These are phyloP conservation scores for Halisarca cf. caerulea DNA, from an alignment of 37 sponge, comb jelly and placozoan genomes.

Conservation along the genomic window DNA sequence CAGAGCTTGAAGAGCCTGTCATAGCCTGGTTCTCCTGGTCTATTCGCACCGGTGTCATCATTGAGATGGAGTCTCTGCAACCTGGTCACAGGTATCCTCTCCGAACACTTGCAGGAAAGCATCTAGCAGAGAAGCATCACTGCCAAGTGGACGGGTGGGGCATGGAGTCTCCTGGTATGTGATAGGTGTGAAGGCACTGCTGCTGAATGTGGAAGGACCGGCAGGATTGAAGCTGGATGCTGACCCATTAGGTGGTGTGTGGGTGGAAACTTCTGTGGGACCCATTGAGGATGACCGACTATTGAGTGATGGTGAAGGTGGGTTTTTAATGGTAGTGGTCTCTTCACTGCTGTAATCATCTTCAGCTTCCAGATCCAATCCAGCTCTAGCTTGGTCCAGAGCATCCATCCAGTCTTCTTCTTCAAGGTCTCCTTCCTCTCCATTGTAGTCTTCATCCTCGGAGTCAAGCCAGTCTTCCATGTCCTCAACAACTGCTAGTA, in stretches of 20 bases:
- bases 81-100: background rate
- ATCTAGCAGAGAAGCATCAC: conserved; percentile 10
- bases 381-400: too few relatives aligned
- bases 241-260: too few relatives aligned
- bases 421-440: too few relatives aligned
- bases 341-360: background rate
- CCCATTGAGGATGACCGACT: too few relatives aligned
- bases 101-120: conserved; percentile 18
- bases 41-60: too few relatives aligned
- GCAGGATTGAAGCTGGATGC: background rate
- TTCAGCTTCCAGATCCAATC: background rate
- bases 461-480: background rate
- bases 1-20: conserved; percentile 45
- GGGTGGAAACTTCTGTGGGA: too few relatives aligned
- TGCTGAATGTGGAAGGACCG: background rate
- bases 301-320: too few relatives aligned
- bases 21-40: too few relatives aligned
- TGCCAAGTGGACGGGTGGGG: background rate
- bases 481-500: background rate
- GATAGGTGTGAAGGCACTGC: background rate
- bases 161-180: background rate
- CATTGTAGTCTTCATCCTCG: background rate
- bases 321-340: too few relatives aligned
- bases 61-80: too few relatives aligned
- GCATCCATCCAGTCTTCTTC: too few relatives aligned